Conservation (phyloP, 2,113 vertebrate genomes). For the Chrysemys picta region DNA sequence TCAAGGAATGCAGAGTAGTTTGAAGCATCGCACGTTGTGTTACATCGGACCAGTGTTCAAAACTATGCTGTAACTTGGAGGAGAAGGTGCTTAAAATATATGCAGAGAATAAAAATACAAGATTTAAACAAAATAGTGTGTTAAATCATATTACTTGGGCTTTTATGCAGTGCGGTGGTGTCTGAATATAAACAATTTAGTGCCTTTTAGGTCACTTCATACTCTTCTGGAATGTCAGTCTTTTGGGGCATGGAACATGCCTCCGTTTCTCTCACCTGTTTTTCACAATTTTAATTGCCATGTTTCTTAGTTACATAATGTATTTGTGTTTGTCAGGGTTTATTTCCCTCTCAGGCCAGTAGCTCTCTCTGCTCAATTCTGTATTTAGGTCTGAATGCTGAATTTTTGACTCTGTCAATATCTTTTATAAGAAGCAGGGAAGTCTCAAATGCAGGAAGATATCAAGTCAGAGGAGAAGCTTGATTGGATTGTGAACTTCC, state of each 20-base stretch:
- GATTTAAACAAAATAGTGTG: constrained; percentile 42
- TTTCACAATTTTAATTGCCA: neutral
- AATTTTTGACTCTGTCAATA: neutral
- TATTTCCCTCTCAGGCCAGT: neutral
- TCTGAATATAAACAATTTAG: neutral
- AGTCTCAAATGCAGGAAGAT: neutral
- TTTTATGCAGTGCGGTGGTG: neutral
- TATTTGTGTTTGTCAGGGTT: neutral
- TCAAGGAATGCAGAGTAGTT: constrained; percentile 86
- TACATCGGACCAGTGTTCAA: neutral
- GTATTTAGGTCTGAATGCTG: neutral
- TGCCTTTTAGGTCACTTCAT: neutral
- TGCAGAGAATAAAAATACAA: constrained; percentile 74
- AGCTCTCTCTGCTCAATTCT: neutral
- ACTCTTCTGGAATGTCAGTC: neutral
- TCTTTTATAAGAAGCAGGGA: neutral
- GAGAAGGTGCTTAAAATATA: constrained; percentile 53
- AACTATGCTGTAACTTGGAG: constrained; percentile 49
- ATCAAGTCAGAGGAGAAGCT: neutral
- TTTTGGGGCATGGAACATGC: neutral
- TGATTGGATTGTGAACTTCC: neutral
- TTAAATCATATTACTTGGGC: neutral
- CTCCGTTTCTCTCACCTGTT: neutral
- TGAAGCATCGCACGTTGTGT: neutral
- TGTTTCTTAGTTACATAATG: neutral